Evolutionary conservation across 2,888 invertebrate species (phyloP).

Genomic region (Carabus problematicus): DNA sequence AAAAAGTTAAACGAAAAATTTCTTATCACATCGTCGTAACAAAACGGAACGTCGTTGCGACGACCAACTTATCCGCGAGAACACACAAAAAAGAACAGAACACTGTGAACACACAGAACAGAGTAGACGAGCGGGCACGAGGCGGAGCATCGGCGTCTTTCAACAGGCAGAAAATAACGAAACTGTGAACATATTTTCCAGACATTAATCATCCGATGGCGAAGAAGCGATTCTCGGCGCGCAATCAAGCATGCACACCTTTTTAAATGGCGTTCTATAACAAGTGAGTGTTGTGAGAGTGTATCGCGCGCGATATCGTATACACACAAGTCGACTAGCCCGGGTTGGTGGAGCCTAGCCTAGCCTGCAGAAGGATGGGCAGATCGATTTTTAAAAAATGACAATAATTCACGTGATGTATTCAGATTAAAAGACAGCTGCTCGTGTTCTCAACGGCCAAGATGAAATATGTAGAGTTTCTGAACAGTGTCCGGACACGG

Average conservation of each 20-base stretch:
- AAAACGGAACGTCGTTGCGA: slow-evolving; percentile 36
- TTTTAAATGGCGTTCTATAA: slow-evolving; percentile 37
- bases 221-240: slow-evolving; percentile 38
- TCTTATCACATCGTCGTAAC: slow-evolving; percentile 34
- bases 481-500: slow-evolving; percentile 33
- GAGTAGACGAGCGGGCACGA: slow-evolving; percentile 23
- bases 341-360: neutral
- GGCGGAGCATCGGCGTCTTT: slow-evolving; percentile 16
- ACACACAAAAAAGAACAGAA: neutral
- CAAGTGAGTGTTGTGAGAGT: slow-evolving; percentile 15
- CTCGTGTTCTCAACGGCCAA: slow-evolving; percentile 35
- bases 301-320: slow-evolving; percentile 15
- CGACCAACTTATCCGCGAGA: slow-evolving; percentile 31
- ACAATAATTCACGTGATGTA: slow-evolving; percentile 43
- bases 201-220: slow-evolving; percentile 39
- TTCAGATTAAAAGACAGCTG: slow-evolving; percentile 44
- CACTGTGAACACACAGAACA: slow-evolving; percentile 5
- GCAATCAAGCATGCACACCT: slow-evolving; percentile 42
- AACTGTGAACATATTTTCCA: slow-evolving; percentile 43
- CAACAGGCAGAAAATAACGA: slow-evolving; percentile 42
- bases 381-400: slow-evolving; percentile 27
- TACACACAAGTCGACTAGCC: neutral
- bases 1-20: slow-evolving; percentile 40
- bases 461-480: slow-evolving; percentile 39
- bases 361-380: neutral